Conservation (phyloP, 2,113 vertebrate species). For the Sinocyclocheilus anophthalmus region DNA sequence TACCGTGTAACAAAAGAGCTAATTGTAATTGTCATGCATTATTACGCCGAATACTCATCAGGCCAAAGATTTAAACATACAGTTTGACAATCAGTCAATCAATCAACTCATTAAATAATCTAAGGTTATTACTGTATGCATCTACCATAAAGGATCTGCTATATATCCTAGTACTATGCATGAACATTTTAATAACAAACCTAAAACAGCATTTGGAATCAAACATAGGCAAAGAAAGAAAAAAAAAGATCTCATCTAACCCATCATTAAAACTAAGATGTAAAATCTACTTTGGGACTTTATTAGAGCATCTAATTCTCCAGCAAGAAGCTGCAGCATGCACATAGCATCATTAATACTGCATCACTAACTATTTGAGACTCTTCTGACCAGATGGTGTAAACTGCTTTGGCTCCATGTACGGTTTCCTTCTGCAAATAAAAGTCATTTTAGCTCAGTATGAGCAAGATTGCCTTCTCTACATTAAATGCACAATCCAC, state of each 20-base stretch:
- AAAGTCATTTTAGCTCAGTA: conserved; percentile 20
- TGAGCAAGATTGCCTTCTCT: conserved; percentile 1
- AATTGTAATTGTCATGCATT: conserved; percentile 76
- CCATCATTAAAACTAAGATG: conserved; percentile 69
- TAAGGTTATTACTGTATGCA: not conserved
- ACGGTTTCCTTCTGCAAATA: conserved; percentile 21
- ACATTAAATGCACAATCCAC: not conserved
- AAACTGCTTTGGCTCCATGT: conserved; percentile 39
- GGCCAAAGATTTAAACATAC: conserved; percentile 46
- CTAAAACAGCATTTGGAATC: conserved; percentile 62
- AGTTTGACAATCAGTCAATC: conserved; percentile 39
- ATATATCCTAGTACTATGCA: not conserved
- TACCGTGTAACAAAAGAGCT: conserved; percentile 74
- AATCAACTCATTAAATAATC: not conserved
- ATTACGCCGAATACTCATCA: conserved; percentile 69
- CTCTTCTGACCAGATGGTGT: conserved; percentile 45
- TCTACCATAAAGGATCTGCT: not conserved
- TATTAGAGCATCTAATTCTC: conserved; percentile 63
- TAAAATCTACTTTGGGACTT: conserved; percentile 63
- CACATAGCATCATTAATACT: conserved; percentile 52
- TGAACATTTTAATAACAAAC: conserved; percentile 65
- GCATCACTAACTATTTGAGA: conserved; percentile 58
- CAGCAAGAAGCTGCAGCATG: conserved; percentile 51
- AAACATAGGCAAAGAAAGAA: conserved; percentile 54
- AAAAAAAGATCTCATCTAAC: conserved; percentile 46